Evolutionary conservation across 2,797 vertebrate genomes (phyloP).

Genomic region (Enteromius fasciolatus): DNA sequence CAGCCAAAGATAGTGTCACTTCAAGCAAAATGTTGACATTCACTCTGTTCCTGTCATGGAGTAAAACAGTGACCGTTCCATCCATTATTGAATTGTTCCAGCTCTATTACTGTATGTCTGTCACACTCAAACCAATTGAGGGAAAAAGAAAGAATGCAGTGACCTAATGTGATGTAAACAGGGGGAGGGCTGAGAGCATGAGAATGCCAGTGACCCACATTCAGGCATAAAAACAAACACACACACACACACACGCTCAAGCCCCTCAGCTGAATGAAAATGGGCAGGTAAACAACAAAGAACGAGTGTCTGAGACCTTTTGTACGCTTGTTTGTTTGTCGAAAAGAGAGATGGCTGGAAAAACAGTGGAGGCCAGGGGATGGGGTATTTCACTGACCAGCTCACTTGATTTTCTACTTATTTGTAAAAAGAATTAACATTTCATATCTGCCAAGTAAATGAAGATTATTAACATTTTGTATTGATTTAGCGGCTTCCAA

Average conservation of each 20-base stretch:
- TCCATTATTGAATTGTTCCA: slow-evolving; percentile 7
- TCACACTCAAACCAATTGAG: slow-evolving; percentile 25
- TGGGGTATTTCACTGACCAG: background rate
- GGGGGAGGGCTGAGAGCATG: slow-evolving; percentile 25
- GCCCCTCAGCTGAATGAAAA: slow-evolving; percentile 36
- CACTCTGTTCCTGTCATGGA: background rate
- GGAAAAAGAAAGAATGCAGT: slow-evolving; percentile 27
- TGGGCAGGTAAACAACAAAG: slow-evolving; percentile 38
- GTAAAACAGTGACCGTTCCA: background rate
- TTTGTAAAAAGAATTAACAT: slow-evolving; percentile 26
- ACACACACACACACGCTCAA: slow-evolving; percentile 29
- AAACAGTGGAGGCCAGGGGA: slow-evolving; percentile 22
- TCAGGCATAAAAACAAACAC: slow-evolving; percentile 26
- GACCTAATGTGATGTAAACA: slow-evolving; percentile 43
- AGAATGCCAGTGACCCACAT: slow-evolving; percentile 45
- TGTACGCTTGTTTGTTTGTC: slow-evolving; percentile 15
- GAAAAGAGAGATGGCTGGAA: slow-evolving; percentile 16
- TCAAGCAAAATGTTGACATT: background rate
- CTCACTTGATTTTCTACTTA: background rate
- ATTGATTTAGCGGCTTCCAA: slow-evolving; percentile 46
- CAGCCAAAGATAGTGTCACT: background rate
- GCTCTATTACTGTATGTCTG: background rate
- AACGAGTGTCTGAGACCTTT: background rate
- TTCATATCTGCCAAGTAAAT: slow-evolving; percentile 51
- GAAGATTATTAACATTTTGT: slow-evolving; percentile 49